Base-by-base conservation (phyloP, 1,140 invertebrate genomes). In the Pogonognathellus flavescens region DNA sequence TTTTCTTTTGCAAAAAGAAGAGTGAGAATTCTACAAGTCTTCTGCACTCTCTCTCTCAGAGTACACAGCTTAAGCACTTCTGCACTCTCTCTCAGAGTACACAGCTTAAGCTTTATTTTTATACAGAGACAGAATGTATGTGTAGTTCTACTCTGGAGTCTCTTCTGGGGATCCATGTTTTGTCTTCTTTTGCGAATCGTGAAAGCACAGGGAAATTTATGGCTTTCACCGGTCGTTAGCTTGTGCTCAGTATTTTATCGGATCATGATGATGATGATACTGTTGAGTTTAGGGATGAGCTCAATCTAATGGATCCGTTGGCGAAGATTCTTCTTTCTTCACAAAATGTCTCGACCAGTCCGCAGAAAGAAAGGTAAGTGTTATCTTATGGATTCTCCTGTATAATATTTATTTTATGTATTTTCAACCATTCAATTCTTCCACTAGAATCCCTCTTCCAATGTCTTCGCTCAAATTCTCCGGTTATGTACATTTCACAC, bases 201-300 rank as follows among this genome's bases (percentile, higher is more conserved):
- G 80, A 81, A 81, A 81, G 80, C 80, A 59, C 20, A 41, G 25
- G 80, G 53, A 81, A 81, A 81, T 81, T 81, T 81, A 81, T 81
- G 50, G 80, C 80, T 81, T 81, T 81, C 80, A 81, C 80, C 80
- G 80, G 80, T 81, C 80, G 80, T 81, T 81, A 81, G 80, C 50
- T 81, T 81, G 80, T 81, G 80, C 80, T 57, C 55, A 81, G 80
- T 81, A 81, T 81, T 81, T 81, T 81, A 81, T 81, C 80, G 80
- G 80, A 81, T 53, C 50, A 52, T 81, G 80, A 81, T 81, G 80
- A 81, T 81, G 80, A 81, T 81, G 80, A 81, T 81, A 81, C 80
- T 81, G 80, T 81, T 81, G 80, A 81, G 80, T 55, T 81, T 53
- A 81, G 80, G 80, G 80, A 81, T 76, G 70, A 76, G 70, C 70